phyloP scores from a whole-genome alignment of 2,797 vertebrate species.

The Pempheris klunzingeri region DNA sequence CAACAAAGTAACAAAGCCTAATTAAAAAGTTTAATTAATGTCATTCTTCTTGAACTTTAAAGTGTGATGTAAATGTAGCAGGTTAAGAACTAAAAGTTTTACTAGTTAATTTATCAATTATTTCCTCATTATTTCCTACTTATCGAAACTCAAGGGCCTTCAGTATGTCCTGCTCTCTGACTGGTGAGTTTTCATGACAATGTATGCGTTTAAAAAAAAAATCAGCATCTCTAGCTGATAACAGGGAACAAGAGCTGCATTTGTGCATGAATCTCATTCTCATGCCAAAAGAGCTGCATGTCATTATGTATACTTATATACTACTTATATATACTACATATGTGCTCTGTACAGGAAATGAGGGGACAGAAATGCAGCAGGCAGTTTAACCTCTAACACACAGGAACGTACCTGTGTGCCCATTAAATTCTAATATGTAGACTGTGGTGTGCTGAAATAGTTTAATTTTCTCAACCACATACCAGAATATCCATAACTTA shows the following conservation, averaged over 20 bases:
- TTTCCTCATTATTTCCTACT: neutral
- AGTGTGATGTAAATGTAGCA: neutral
- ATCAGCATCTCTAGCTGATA: neutral
- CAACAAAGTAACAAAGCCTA: neutral
- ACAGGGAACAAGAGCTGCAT: neutral
- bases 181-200: neutral
- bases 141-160: neutral
- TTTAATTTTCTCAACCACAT: neutral
- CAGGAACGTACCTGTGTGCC: neutral
- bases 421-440: too few relatives aligned
- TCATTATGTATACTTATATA: neutral
- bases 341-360: neutral
- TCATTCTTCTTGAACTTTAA: neutral
- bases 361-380: neutral
- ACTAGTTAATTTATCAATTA: too few relatives aligned
- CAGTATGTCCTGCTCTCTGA: neutral
- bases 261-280: neutral
- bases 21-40: neutral
- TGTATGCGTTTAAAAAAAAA: too few relatives aligned
- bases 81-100: neutral
- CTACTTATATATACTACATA: neutral
- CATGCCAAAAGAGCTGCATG: neutral
- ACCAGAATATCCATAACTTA: neutral
- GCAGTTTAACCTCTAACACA: neutral
- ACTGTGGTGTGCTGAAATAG: too few relatives aligned